Base-by-base conservation (phyloP, 2,797 vertebrate genomes). In the Lagorchestes hirsutus region DNA sequence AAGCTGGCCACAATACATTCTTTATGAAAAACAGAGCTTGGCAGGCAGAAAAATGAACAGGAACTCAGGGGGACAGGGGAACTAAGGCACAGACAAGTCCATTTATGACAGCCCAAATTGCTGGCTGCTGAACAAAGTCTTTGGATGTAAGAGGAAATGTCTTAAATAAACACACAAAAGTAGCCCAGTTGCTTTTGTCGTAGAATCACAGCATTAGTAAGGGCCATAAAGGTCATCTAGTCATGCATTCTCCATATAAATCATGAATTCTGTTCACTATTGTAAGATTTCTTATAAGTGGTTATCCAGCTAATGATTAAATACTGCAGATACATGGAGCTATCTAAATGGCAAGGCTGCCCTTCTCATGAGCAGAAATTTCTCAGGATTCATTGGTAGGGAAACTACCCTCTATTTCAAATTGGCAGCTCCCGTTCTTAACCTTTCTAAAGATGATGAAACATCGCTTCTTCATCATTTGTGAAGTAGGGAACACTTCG, bases 41-140 rank as follows among this genome's bases (percentile, higher is more conserved):
- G 95, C 95, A 93, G 97, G 96, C n/a, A 54, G 0, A 14, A 92
- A 97, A 96, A 94, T 55, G 92, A 97, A 97, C 97, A 98, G 62
- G 91, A 0, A 0, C 11, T 56, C 46, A 18, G 10, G 94, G 31
- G 56, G 27, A 95, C 10, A 9, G 94, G 31, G 56, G 27, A 95
- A 56, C 93, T 14, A 0, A 74, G n/a, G 27, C 13, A 9, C 54
- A 50, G 1, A 6, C 28, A 27, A n/a, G 22, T 5, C 0, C 93
- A 0, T 46, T 3, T 58, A 40, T 87, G 5, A 52, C 62, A 55
- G 40, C 4, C 93, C 29, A 87, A 0, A 54, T 52, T 52, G 50
- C n/a, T 0, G 1, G 54, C 34, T 54, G 95, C 95, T 95, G 91
- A 96, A 54, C n/a, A 92, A 54, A 24, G 1, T 67, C 95, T 95